Percentiles rank a stretch among this genome's conserved stretches.
Conservation (phyloP, 2,113 vertebrate species). For the Alethe castanea region DNA sequence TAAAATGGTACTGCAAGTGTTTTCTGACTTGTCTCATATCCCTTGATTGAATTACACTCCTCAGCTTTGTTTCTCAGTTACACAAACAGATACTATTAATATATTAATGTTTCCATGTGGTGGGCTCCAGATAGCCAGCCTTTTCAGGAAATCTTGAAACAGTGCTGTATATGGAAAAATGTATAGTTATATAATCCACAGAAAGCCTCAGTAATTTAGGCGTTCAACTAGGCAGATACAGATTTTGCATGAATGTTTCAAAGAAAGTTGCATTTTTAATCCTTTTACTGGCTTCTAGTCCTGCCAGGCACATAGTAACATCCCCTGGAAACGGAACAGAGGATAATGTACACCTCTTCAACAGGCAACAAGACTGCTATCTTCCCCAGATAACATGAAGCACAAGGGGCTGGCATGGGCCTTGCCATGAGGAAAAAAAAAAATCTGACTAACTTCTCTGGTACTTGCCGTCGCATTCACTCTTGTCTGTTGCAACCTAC, state of each 20-base stretch:
- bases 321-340: not conserved
- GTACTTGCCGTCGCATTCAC: not conserved
- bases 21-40: not conserved
- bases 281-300: not conserved
- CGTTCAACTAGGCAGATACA: conserved; percentile 30
- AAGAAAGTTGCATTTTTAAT: conserved; percentile 62
- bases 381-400: not conserved
- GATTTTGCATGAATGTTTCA: conserved; percentile 65
- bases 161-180: not conserved
- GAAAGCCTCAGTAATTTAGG: conserved; percentile 33
- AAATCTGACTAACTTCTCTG: not conserved
- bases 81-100: not conserved
- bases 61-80: not conserved
- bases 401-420: not conserved
- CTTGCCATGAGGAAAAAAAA: not conserved
- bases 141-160: not conserved
- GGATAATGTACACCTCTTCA: not conserved
- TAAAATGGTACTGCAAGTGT: not conserved
- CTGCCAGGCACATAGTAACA: not conserved
- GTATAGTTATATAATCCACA: conserved; percentile 41
- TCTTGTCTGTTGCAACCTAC: not conserved
- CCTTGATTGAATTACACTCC: not conserved
- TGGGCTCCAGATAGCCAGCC: not conserved
- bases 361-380: not conserved
- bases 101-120: not conserved